phyloP scores from a whole-genome alignment of 1,140 invertebrate genomes.

The Holotrichia oblita region DNA sequence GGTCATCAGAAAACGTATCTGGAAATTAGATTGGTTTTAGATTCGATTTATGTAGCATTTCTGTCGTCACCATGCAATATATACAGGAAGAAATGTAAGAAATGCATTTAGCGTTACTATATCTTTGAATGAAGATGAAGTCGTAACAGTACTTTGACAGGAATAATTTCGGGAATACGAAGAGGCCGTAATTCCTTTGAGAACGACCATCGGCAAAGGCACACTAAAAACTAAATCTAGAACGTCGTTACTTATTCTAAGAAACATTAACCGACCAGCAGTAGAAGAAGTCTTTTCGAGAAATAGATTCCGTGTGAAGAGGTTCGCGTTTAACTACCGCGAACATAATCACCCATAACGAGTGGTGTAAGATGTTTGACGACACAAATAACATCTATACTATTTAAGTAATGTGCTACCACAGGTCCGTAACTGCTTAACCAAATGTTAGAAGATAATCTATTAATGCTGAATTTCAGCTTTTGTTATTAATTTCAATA shows the following conservation, averaged over 20 bases:
- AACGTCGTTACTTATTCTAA: not conserved
- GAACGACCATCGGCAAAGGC: not conserved
- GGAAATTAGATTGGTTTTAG: slow-evolving; percentile 6
- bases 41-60: slow-evolving; percentile 1
- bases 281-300: not conserved
- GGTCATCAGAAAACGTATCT: slow-evolving; percentile 33
- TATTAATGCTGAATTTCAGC: too few relatives aligned
- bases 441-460: too few relatives aligned
- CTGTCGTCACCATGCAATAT: not conserved
- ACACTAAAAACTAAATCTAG: not conserved
- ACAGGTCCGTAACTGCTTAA: not conserved
- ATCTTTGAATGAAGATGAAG: not conserved
- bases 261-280: not conserved
- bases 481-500: too few relatives aligned
- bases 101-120: not conserved
- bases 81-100: not conserved
- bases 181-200: not conserved
- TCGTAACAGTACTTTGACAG: not conserved
- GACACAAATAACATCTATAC: slow-evolving; percentile 9
- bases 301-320: slow-evolving; percentile 9
- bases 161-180: not conserved
- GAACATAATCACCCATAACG: slow-evolving; percentile 28
- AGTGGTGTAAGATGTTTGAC: not conserved
- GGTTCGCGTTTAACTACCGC: slow-evolving; percentile 16
- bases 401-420: not conserved